Evolutionary conservation across 2,113 vertebrate genomes (phyloP).

Genomic region (Phainopepla nitens): DNA sequence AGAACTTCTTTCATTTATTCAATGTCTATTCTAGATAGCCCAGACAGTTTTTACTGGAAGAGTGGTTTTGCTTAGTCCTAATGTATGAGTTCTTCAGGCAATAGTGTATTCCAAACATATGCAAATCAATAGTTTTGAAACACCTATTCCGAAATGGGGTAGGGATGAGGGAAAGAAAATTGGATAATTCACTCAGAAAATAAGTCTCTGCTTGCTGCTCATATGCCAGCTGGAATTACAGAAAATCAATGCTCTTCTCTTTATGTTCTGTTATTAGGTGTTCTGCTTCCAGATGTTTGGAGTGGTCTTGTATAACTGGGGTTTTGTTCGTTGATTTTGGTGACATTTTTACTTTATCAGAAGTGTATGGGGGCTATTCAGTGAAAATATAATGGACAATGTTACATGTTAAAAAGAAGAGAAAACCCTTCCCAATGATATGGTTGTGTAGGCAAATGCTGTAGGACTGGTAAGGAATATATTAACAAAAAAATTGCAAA

Average conservation of each 20-base stretch:
- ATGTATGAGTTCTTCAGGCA: neutral
- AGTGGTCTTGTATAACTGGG: neutral
- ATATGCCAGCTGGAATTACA: neutral
- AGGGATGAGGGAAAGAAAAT: neutral
- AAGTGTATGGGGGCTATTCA: neutral
- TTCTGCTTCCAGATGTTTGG: neutral
- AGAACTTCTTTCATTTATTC: neutral
- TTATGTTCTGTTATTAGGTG: neutral
- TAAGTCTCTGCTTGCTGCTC: neutral
- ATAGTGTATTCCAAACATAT: neutral
- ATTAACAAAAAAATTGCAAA: neutral
- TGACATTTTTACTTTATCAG: neutral
- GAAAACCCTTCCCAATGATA: neutral
- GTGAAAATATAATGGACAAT: neutral
- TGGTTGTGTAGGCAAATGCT: neutral
- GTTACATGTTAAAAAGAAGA: neutral
- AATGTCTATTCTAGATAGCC: neutral
- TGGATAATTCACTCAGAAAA: constrained; percentile 3
- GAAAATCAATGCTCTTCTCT: neutral
- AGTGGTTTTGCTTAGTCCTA: neutral
- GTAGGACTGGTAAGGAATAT: neutral
- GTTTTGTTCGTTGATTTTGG: neutral
- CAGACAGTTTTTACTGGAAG: neutral
- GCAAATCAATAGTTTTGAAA: neutral
- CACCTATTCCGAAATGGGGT: neutral